Percentiles rank a stretch among this genome's conserved stretches.
phyloP scores from a whole-genome alignment of 2,888 invertebrate genomes.

The Tridacna crocea region DNA sequence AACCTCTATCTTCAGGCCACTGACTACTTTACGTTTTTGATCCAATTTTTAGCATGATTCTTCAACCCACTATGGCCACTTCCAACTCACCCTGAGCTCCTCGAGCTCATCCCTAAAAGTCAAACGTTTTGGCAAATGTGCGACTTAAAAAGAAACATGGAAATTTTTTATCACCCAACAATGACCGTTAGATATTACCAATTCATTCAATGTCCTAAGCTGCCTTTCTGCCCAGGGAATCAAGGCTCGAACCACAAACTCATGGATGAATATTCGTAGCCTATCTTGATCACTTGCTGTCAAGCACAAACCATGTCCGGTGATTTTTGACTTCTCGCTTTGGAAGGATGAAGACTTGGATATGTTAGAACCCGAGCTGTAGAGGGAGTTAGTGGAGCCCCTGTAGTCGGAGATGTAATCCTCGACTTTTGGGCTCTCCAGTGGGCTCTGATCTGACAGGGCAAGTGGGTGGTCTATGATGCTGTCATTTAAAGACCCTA shows the following conservation, averaged over 20 bases:
- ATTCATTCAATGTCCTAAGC: conserved; percentile 87
- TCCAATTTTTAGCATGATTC: too few species aligned
- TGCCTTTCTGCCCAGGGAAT: conserved; percentile 96
- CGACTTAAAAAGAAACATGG: not conserved
- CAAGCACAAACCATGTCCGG: conserved; percentile 87
- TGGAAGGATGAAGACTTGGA: conserved; percentile 55
- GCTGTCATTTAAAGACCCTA: conserved; percentile 17
- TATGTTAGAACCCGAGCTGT: conserved; percentile 39
- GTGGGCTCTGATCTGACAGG: conserved; percentile 58
- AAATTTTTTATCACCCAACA: not conserved
- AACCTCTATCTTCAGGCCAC: too few species aligned
- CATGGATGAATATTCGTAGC: conserved; percentile 92
- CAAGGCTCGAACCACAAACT: conserved; percentile 93
- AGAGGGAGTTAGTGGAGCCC: conserved; percentile 58
- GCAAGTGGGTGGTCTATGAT: conserved; percentile 76
- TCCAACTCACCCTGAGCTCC: too few species aligned
- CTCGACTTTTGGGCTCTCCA: conserved; percentile 56
- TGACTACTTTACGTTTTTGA: too few species aligned
- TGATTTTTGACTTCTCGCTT: conserved; percentile 31
- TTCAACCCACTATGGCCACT: too few species aligned
- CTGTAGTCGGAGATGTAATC: conserved; percentile 60
- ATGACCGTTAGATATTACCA: conserved; percentile 71
- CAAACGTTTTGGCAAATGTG: not conserved
- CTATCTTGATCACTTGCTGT: conserved; percentile 93
- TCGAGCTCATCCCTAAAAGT: too few species aligned